Percentiles rank a stretch among this genome's conserved stretches.
These are phyloP conservation scores for Thunnus albacares DNA, from an alignment of 2,797 vertebrate genomes.

Conservation along the genomic window DNA sequence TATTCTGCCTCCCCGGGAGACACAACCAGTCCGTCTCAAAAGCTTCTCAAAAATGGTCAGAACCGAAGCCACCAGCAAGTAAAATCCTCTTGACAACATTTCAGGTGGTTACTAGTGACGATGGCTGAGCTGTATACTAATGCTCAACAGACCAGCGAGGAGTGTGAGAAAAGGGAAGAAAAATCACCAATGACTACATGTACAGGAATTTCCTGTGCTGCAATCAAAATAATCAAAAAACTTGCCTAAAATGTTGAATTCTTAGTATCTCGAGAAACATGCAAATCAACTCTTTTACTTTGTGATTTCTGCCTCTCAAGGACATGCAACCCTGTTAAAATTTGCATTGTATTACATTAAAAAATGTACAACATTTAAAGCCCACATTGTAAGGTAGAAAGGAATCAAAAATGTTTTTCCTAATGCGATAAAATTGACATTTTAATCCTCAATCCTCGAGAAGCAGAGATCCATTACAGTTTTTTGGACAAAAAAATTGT, in stretches of 20 bases:
- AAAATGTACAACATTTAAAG: not conserved
- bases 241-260: not conserved
- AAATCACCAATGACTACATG: not conserved
- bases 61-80: conserved; percentile 26
- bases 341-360: not conserved
- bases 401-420: not conserved
- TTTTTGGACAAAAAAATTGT: not conserved
- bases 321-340: not conserved
- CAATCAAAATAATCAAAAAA: not conserved
- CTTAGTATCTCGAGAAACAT: not conserved
- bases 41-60: conserved; percentile 49
- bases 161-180: conserved; percentile 30
- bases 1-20: conserved; percentile 52
- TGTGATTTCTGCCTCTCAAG: not conserved
- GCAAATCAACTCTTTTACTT: not conserved
- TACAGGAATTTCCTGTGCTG: not conserved
- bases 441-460: not conserved
- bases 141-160: conserved; percentile 28
- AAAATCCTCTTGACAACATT: conserved; percentile 51
- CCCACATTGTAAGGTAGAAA: not conserved
- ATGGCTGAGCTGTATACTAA: conserved; percentile 44
- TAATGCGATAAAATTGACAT: no score
- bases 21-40: conserved; percentile 48
- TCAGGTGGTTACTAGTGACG: conserved; percentile 44
- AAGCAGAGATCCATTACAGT: not conserved